Conservation (phyloP, 2,797 vertebrate genomes). For the Labeo calbasu region DNA sequence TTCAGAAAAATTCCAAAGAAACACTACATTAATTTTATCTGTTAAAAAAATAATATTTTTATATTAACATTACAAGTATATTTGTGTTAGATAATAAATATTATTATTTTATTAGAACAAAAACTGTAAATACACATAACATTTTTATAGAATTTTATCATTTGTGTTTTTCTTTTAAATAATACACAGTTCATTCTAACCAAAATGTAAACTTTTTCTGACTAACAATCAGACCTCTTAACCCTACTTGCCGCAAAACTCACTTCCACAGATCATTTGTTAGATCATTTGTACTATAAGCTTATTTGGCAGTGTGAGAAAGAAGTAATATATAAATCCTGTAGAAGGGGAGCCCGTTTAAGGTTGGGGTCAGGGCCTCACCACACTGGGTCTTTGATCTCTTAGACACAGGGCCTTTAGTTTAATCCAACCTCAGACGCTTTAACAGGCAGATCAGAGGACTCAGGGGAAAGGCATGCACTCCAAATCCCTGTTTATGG, state of each 20-base stretch:
- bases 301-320: constrained; percentile 31
- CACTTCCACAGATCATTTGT: not conserved
- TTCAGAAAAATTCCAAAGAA: not conserved
- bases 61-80: not conserved
- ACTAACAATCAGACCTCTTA: not conserved
- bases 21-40: not conserved
- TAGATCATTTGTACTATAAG: not conserved
- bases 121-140: not conserved
- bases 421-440: constrained; percentile 76
- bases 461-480: constrained; percentile 68
- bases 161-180: not conserved
- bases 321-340: constrained; percentile 22
- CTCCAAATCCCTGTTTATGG: constrained; percentile 68
- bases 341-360: constrained; percentile 36
- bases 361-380: constrained; percentile 63
- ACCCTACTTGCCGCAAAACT: not conserved
- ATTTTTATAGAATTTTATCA: not conserved
- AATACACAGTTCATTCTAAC: not conserved
- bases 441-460: constrained; percentile 77
- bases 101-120: not conserved
- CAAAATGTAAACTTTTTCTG: not conserved
- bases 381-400: constrained; percentile 65
- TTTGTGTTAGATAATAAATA: not conserved
- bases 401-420: constrained; percentile 38
- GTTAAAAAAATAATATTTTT: not conserved